Base-by-base conservation (phyloP, 1,140 invertebrate genomes). In the Planococcus citri region DNA sequence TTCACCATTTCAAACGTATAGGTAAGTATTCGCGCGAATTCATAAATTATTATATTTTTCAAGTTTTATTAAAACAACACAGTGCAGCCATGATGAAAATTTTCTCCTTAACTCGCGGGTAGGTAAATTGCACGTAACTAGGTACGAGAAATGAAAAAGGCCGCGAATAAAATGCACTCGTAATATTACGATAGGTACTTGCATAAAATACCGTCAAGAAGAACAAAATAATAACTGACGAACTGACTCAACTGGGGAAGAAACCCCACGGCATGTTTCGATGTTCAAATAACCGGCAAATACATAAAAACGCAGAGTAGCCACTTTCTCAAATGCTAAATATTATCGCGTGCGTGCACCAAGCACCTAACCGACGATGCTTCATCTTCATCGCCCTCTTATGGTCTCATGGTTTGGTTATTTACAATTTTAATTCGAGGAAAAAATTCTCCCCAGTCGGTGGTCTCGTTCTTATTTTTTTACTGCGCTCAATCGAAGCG, bases 241-340 rank as follows among this genome's bases (percentile, higher is more conserved):
- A 64, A 64, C 60, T 25, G 60, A 64, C 60, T 64, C 22, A 51
- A 24, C 25, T n/a, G 60, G 60, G 60, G 60, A 58, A 64, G 60
- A 64, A 64, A 64, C 60, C 60, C 60, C 60, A 64, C 21, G 24
- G 60, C 60, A 64, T 64, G 25, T 64, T 64, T 21, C 60, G 24
- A 64, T 64, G 60, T 64, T 64, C 60, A 64, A 64, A 64, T 64
- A 64, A 64, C 60, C 60, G 60, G 60, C 60, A 64, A 64, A 64
- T 64, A 64, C 60, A 64, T 64, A 64, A 64, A 64, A 64, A 64
- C 60, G 60, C 60, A 64, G 60, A 64, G 60, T 64, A 64, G 60
- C 60, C 60, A 64, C 60, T 24, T 64, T 64, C 60, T 64, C 25
- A 25, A 64, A 64, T 64, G 60, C 25, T 64, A 64, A 64, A 64